phyloP scores from a whole-genome alignment of 2,888 invertebrate genomes.

The Blastobasis adustella region DNA sequence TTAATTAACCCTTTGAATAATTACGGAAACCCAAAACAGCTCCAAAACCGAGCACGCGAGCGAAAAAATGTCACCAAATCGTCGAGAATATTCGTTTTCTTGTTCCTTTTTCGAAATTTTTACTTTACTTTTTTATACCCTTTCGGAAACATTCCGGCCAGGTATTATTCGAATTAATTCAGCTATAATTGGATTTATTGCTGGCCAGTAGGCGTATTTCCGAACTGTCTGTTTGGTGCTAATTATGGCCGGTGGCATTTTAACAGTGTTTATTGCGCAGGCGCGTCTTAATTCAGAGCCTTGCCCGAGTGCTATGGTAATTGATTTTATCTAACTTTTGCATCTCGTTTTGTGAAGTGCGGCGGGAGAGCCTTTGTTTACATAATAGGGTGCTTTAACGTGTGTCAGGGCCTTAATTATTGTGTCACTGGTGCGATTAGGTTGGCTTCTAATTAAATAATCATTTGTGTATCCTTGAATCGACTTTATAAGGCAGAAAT shows the following conservation, averaged over 20 bases:
- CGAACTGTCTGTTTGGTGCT: constrained; percentile 46
- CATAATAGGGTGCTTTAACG: too few relatives aligned
- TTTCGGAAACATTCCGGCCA: constrained; percentile 23
- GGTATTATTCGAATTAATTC: constrained; percentile 57
- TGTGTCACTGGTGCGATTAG: too few relatives aligned
- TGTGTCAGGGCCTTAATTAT: too few relatives aligned
- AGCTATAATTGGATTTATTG: constrained; percentile 63
- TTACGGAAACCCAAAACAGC: background rate
- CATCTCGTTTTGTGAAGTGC: too few relatives aligned
- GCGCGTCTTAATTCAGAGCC: background rate
- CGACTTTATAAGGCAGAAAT: too few relatives aligned
- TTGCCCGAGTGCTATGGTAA: background rate
- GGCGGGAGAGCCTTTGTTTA: too few relatives aligned
- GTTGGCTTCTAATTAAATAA: constrained; percentile 13
- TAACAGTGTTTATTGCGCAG: constrained; percentile 5
- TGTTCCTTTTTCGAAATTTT: too few relatives aligned
- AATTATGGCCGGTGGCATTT: constrained; percentile 26
- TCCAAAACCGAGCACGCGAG: background rate
- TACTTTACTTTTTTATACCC: constrained; percentile 1
- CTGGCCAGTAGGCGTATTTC: constrained; percentile 34
- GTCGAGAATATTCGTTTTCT: background rate
- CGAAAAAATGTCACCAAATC: constrained; percentile 5
- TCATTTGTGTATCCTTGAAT: too few relatives aligned
- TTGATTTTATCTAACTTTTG: background rate
- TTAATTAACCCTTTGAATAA: too few relatives aligned